Evolutionary conservation across 2,113 vertebrate genomes (phyloP), one percentile per base, ranked within the genome.

Genomic region (Ophthalmolycus amberensis): DNA sequence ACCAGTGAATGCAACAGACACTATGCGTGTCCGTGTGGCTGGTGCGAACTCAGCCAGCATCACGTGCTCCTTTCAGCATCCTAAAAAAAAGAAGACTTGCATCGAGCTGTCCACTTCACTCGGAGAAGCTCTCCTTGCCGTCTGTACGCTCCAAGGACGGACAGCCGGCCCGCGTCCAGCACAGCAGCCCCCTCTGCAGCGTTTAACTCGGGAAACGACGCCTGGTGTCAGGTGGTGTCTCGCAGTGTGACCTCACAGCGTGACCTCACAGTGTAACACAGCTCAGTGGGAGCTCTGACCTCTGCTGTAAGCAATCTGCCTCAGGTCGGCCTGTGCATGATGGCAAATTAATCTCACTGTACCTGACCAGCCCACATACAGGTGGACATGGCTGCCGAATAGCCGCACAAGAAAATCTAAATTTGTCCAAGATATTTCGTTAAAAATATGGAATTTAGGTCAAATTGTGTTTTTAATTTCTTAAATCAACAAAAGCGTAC

Each of bases 241-340:
- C 27, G 6, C 50, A 6, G 0, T 37, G 58, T 83, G 69, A 83
- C 75, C 70, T 83, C 20, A 4, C 50, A 6, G 0, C 32, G 58
- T 83, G 69, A 83, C 75, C 70, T 83, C 20, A 62, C 76, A 68
- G 46, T 68, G 64, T 74, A 74, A 85, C 87, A 38, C n/a, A 64
- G 77, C 59, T 69, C 73, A 60, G 71, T 27, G 0, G 37, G 73
- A 65, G 32, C 16, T 52, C 18, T 83, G 71, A 90, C 84, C 82
- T 83, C 60, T 63, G 68, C 85, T 81, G 78, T 60, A 71, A 72
- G 6, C 82, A 80, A 84, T 82, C 82, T 88, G 80, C 75, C 70
- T 27, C 63, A 72, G 75, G 79, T 75, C 78, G 68, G 54, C 48
- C 73, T 9, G 15, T 64, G 63, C 82, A 75, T 78, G 37, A 50